Evolutionary conservation across 2,113 vertebrate species (phyloP).

Genomic region (Prolemur simus): DNA sequence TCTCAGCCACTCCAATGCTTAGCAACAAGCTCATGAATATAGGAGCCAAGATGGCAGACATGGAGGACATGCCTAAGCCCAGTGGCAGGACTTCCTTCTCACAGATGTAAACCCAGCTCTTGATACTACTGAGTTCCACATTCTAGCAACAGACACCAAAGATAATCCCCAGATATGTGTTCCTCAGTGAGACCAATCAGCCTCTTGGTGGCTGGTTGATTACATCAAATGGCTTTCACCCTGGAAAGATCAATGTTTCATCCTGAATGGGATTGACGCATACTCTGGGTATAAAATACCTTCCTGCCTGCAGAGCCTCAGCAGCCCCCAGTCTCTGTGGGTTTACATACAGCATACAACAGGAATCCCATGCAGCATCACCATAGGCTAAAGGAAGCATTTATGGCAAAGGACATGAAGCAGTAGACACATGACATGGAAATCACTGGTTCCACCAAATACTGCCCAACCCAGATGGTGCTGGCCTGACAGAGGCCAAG

Average conservation of each 20-base stretch:
- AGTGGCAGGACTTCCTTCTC: not conserved
- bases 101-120: not conserved
- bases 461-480: not conserved
- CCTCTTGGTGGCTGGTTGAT: not conserved
- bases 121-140: not conserved
- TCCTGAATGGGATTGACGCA: not conserved
- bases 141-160: not conserved
- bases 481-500: not conserved
- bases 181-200: not conserved
- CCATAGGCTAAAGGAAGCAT: not conserved
- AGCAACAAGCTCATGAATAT: not conserved
- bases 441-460: not conserved
- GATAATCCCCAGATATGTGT: not conserved
- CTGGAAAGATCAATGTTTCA: not conserved
- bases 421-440: not conserved
- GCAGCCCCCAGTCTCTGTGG: not conserved
- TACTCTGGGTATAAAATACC: not conserved
- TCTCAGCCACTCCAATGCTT: not conserved
- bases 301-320: not conserved
- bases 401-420: not conserved
- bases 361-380: not conserved
- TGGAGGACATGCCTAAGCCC: not conserved
- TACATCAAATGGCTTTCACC: not conserved
- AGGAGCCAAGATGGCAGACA: not conserved
- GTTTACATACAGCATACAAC: not conserved